A percentile compares a stretch with the other conserved stretches of the same genome.
phyloP scores from a whole-genome alignment of 2,888 invertebrate genomes.

The Acanthosepion esculentum region DNA sequence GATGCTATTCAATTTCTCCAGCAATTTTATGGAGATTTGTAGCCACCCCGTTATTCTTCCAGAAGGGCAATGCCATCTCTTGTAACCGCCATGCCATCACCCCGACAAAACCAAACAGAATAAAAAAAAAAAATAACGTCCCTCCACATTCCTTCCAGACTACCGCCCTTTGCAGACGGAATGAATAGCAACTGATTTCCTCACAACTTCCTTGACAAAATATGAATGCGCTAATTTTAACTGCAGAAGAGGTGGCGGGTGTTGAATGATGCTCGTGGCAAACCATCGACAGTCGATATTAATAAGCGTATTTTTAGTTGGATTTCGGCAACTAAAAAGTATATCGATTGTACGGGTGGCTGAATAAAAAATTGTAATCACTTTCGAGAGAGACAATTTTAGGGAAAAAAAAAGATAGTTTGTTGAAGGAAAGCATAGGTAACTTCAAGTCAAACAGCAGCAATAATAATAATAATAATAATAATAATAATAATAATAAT shows the following conservation, averaged over 20 bases:
- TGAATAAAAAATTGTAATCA: too few species aligned
- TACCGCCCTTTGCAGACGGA: neutral
- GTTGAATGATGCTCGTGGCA: neutral
- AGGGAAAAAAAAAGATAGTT: too few species aligned
- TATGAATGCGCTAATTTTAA: conserved; percentile 33
- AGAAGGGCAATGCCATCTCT: neutral
- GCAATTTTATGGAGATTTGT: neutral
- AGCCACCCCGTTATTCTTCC: neutral
- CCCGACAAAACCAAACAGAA: neutral
- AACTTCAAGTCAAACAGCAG: too few species aligned
- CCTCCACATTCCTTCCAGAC: neutral
- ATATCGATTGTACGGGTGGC: too few species aligned
- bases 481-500: too few species aligned
- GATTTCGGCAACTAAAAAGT: too few species aligned
- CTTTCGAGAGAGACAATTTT: too few species aligned
- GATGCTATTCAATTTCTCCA: neutral
- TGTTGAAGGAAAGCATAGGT: too few species aligned
- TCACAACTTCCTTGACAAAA: neutral
- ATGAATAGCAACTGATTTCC: neutral
- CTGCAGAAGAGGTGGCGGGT: neutral
- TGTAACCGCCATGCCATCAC: neutral
- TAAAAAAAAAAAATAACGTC: neutral
- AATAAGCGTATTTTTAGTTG: too few species aligned
- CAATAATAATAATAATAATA: too few species aligned
- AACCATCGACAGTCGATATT: neutral